These are phyloP conservation scores for Epirrhoe alternata DNA, from an alignment of 2,888 invertebrate genomes.

Conservation along the genomic window DNA sequence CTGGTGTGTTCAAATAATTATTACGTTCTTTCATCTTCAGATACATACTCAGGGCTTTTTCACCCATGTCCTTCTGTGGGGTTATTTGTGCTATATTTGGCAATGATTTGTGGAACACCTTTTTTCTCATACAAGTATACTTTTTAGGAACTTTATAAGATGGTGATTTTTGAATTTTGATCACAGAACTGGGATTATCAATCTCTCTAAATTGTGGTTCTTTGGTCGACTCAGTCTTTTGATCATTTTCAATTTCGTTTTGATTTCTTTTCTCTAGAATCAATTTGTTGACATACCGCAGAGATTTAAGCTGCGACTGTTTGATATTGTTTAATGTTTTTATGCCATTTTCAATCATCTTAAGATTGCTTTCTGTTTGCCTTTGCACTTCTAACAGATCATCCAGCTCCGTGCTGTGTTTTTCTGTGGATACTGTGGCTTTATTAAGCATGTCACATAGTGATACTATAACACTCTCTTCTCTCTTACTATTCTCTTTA, in stretches of 20 bases:
- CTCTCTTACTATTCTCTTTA: slow-evolving; percentile 56
- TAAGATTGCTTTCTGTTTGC: slow-evolving; percentile 60
- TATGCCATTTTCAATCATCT: slow-evolving; percentile 63
- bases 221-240: slow-evolving; percentile 46
- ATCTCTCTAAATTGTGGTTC: slow-evolving; percentile 40
- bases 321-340: slow-evolving; percentile 58
- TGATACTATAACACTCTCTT: slow-evolving; percentile 72
- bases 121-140: slow-evolving; percentile 65
- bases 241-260: slow-evolving; percentile 41
- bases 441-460: slow-evolving; percentile 71
- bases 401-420: slow-evolving; percentile 55
- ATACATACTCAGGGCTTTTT: slow-evolving; percentile 67
- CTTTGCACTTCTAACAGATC: slow-evolving; percentile 63
- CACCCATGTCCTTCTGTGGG: slow-evolving; percentile 58
- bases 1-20: slow-evolving; percentile 72
- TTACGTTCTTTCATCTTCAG: slow-evolving; percentile 74
- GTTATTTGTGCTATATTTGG: slow-evolving; percentile 61
- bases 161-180: slow-evolving; percentile 65
- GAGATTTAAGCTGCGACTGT: slow-evolving; percentile 60
- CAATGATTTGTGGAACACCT: slow-evolving; percentile 67
- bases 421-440: slow-evolving; percentile 59
- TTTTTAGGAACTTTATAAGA: slow-evolving; percentile 74
- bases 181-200: slow-evolving; percentile 58
- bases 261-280: slow-evolving; percentile 57
- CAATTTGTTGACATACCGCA: slow-evolving; percentile 60